These are phyloP conservation scores for Meles meles DNA, from an alignment of 2,113 vertebrate genomes.

Conservation along the genomic window DNA sequence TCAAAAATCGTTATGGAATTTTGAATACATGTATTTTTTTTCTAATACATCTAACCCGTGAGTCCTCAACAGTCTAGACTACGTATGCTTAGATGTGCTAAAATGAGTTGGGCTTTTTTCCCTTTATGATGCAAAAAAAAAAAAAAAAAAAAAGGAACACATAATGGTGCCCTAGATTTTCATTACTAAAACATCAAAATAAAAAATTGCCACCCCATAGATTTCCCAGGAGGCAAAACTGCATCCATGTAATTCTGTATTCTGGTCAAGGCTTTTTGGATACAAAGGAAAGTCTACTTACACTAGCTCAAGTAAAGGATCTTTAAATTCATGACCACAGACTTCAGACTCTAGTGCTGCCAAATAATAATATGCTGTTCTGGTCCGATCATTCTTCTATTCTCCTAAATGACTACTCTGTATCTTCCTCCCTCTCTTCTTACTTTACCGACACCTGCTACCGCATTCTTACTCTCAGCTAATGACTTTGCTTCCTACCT, in stretches of 20 bases:
- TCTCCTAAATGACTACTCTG: not conserved
- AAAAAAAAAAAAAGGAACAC: not conserved
- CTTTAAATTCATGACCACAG: not conserved
- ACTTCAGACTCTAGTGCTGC: not conserved
- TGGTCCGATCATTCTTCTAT: not conserved
- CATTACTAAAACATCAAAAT: constrained; percentile 42
- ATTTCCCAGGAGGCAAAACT: constrained; percentile 27
- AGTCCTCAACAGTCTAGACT: not conserved
- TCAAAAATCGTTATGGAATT: not conserved
- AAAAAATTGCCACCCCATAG: constrained; percentile 17
- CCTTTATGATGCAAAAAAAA: not conserved
- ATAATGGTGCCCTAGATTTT: constrained; percentile 45
- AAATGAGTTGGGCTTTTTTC: not conserved
- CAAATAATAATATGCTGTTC: not conserved
- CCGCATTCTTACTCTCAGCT: not conserved
- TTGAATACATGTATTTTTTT: not conserved
- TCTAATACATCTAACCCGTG: not conserved
- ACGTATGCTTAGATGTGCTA: not conserved
- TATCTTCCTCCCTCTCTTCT: not conserved
- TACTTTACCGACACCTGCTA: not conserved
- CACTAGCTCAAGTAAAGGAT: not conserved
- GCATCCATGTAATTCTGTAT: not conserved
- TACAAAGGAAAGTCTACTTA: not conserved
- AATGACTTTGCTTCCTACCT: not conserved
- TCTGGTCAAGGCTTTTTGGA: not conserved